A percentile compares a stretch with the other conserved stretches of the same genome.
These are phyloP conservation scores for Gymnoscelis rufifasciata DNA, from an alignment of 2,888 invertebrate genomes.

Conservation along the genomic window DNA sequence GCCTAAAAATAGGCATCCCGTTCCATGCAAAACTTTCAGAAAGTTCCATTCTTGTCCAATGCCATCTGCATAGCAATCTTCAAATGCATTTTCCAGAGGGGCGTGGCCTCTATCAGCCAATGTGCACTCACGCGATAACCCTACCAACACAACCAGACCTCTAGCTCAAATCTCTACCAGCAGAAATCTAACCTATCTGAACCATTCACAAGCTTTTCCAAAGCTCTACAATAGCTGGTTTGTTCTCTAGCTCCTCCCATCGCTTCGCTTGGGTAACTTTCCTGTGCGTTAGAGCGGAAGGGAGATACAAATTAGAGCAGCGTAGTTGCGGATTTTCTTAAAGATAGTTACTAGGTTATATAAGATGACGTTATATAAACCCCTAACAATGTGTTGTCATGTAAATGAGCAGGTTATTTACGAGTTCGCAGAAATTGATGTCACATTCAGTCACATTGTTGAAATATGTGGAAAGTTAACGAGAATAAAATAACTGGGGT, in stretches of 20 bases:
- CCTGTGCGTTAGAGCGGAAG: conserved; percentile 49
- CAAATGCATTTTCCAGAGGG: conserved; percentile 73
- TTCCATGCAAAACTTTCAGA: conserved; percentile 47
- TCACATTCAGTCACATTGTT: conserved; percentile 45
- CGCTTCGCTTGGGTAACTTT: conserved; percentile 63
- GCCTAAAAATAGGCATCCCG: conserved; percentile 49
- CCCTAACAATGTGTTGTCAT: conserved; percentile 2
- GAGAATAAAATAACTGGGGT: conserved; percentile 10
- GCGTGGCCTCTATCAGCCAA: conserved; percentile 75
- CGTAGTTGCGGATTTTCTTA: conserved; percentile 62
- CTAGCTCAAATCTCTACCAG: conserved; percentile 36
- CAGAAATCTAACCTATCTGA: conserved; percentile 37
- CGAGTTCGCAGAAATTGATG: conserved; percentile 62
- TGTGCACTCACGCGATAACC: conserved; percentile 77
- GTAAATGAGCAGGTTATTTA: conserved; percentile 74
- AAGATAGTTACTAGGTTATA: conserved; percentile 71
- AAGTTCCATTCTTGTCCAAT: conserved; percentile 51
- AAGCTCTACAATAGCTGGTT: conserved; percentile 51
- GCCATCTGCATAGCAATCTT: conserved; percentile 75
- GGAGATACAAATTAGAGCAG: conserved; percentile 58
- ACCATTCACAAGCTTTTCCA: conserved; percentile 48
- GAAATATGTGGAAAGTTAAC: conserved; percentile 59
- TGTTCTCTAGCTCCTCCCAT: conserved; percentile 60
- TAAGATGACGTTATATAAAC: conserved; percentile 46
- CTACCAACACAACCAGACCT: conserved; percentile 46